Evolutionary conservation across 2,113 vertebrate genomes (phyloP).

Genomic region (Lipotes vexillifer): DNA sequence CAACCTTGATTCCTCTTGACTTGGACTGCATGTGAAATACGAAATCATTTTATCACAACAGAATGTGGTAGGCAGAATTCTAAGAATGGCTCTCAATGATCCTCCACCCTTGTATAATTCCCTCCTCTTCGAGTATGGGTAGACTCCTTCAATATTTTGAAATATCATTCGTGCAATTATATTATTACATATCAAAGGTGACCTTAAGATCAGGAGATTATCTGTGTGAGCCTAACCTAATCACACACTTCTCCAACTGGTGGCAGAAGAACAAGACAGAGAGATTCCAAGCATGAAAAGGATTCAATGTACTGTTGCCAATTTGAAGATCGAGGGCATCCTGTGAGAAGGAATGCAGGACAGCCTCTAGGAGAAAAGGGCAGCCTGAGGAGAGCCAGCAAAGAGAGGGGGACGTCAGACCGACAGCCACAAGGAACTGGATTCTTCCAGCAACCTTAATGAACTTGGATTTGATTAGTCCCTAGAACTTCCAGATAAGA

Average conservation of each 20-base stretch:
- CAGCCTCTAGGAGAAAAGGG: not conserved
- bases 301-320: not conserved
- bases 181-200: not conserved
- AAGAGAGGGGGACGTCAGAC: not conserved
- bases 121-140: not conserved
- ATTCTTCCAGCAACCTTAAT: not conserved
- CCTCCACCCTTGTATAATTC: not conserved
- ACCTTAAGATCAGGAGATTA: not conserved
- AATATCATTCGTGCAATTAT: not conserved
- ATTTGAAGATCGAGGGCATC: not conserved
- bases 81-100: not conserved
- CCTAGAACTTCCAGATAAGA: not conserved
- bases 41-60: not conserved
- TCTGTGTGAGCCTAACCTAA: not conserved
- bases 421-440: not conserved
- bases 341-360: not conserved
- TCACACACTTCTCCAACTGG: not conserved
- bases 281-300: not conserved
- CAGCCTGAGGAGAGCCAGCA: not conserved
- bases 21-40: not conserved
- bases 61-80: not conserved
- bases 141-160: not conserved
- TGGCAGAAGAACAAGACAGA: not conserved
- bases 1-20: not conserved
- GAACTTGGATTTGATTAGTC: not conserved